Conservation (phyloP, 2,797 vertebrate genomes). For the Lacerta viridis region DNA sequence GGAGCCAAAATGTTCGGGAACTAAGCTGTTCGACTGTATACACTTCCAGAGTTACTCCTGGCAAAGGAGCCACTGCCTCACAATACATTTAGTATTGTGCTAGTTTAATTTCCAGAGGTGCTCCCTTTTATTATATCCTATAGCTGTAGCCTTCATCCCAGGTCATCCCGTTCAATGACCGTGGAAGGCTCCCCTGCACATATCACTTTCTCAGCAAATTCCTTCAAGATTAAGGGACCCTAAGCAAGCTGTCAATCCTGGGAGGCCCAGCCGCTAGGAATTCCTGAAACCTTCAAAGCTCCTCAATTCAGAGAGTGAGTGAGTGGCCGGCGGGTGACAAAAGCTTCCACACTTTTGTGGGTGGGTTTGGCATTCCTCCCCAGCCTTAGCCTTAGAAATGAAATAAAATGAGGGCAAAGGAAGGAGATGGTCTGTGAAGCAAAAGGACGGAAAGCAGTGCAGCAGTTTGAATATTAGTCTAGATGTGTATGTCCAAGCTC, state of each 20-base stretch:
- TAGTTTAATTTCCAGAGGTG: not conserved
- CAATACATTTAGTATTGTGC: no score
- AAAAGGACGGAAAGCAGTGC: not conserved
- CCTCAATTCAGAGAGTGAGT: not conserved
- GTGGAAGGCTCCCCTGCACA: not conserved
- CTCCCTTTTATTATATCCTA: not conserved
- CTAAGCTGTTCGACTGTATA: no score
- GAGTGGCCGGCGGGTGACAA: slow-evolving; percentile 53
- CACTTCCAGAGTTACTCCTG: not conserved
- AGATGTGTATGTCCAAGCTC: not conserved
- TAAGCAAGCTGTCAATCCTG: slow-evolving; percentile 51
- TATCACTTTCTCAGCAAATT: slow-evolving; percentile 74
- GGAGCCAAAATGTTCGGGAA: no score
- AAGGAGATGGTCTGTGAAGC: not conserved
- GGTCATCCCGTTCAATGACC: slow-evolving; percentile 6
- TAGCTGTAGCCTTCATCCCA: not conserved
- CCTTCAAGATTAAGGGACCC: slow-evolving; percentile 67
- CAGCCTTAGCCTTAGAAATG: not conserved
- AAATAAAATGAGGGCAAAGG: not conserved
- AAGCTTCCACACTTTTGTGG: slow-evolving; percentile 41
- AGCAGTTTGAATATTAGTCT: not conserved
- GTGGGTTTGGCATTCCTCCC: no score
- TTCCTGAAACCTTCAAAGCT: slow-evolving; percentile 53
- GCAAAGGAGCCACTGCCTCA: not conserved
- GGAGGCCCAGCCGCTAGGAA: slow-evolving; percentile 41